Percentiles rank a stretch among this genome's conserved stretches.
These are phyloP conservation scores for Aphrocallistes beatrix DNA, from an alignment of 37 sponge, comb jelly and placozoan genomes.

Conservation along the genomic window DNA sequence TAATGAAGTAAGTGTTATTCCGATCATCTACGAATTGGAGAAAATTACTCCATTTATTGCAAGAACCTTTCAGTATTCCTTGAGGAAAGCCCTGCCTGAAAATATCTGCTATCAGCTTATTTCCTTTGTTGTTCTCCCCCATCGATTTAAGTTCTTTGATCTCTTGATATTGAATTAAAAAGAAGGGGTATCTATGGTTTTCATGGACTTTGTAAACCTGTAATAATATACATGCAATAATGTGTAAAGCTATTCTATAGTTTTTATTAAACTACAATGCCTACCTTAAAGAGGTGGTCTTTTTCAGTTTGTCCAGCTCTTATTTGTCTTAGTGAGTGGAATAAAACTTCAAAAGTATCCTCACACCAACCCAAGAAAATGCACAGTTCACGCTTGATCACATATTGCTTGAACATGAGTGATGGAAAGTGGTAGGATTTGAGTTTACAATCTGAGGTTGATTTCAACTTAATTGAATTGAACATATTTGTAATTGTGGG, in stretches of 20 bases:
- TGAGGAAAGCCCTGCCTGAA: not conserved
- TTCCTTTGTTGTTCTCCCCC: not conserved
- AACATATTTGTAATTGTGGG: too few species aligned
- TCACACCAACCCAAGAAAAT: not conserved
- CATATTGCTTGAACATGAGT: not conserved
- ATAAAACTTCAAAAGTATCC: not conserved
- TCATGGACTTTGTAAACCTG: not conserved
- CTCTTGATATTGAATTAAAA: not conserved
- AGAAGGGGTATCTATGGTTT: not conserved
- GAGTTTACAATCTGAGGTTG: not conserved
- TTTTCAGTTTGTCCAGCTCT: not conserved
- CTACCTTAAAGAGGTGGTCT: not conserved
- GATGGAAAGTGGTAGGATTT: not conserved
- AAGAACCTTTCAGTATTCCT: not conserved
- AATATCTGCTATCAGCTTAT: not conserved
- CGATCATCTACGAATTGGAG: not conserved
- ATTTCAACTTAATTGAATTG: too few species aligned
- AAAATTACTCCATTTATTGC: not conserved
- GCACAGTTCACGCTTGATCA: not conserved
- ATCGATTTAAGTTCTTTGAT: not conserved
- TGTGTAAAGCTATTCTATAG: not conserved
- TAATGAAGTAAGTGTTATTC: not conserved
- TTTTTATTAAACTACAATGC: not conserved
- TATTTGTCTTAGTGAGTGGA: not conserved
- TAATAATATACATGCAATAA: not conserved